Evolutionary conservation across 30 jellyfish, hydroid and myxozoan genomes (phyloP).

Genomic region (Turritopsis rubra): DNA sequence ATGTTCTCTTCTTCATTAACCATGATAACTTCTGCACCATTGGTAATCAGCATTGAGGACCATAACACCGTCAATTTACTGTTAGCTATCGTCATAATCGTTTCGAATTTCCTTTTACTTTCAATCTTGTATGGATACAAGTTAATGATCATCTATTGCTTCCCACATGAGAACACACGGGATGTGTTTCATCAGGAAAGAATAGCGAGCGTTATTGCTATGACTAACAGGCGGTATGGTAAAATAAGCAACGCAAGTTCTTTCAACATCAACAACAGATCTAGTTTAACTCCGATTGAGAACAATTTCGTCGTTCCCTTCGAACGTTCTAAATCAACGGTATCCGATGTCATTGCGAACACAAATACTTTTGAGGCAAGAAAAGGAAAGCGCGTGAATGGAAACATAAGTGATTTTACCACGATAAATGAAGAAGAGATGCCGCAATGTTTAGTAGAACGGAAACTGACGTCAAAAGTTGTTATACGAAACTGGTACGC

Average conservation of each 20-base stretch:
- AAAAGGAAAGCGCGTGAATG: too few species aligned
- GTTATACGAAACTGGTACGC: not conserved
- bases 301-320: not conserved
- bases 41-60: slow-evolving; percentile 6
- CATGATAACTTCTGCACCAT: not conserved
- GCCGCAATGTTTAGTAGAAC: not conserved
- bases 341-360: not conserved
- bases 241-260: not conserved
- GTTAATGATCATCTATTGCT: not conserved
- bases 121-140: slow-evolving; percentile 27
- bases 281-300: not conserved
- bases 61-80: not conserved
- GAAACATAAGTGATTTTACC: not conserved
- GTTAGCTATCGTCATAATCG: slow-evolving; percentile 4
- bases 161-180: slow-evolving; percentile 27
- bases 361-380: not conserved
- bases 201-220: slow-evolving; percentile 1
- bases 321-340: not conserved
- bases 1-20: slow-evolving; percentile 28
- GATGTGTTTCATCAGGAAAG: slow-evolving; percentile 9
- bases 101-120: slow-evolving; percentile 17
- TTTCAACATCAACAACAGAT: not conserved
- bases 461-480: not conserved
- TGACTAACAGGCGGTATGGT: not conserved
- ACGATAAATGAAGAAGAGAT: not conserved